Percentiles rank a stretch among this genome's conserved stretches.
These are phyloP conservation scores for Fragariocoptes setiger DNA, from an alignment of 1,140 invertebrate species.

Conservation along the genomic window DNA sequence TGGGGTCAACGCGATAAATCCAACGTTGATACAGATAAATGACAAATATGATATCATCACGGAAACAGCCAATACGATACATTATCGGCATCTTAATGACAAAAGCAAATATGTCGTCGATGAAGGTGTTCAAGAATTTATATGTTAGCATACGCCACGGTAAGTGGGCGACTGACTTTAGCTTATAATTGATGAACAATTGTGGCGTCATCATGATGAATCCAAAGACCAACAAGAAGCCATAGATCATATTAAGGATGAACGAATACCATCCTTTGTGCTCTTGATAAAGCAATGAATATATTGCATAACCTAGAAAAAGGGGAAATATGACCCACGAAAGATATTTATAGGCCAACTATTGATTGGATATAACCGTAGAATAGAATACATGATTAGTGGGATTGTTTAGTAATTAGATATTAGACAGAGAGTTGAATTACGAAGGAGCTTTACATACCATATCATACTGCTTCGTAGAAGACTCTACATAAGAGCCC, in stretches of 20 bases:
- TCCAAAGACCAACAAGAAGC: slow-evolving; percentile 88
- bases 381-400: slow-evolving; percentile 5
- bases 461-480: slow-evolving; percentile 73
- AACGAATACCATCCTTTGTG: slow-evolving; percentile 90
- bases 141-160: slow-evolving; percentile 99
- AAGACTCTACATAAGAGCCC: slow-evolving; percentile 77
- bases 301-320: slow-evolving; percentile 60
- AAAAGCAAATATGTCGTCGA: slow-evolving; percentile 98
- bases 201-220: slow-evolving; percentile 99
- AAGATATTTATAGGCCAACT: slow-evolving; percentile 77
- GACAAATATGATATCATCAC: slow-evolving; percentile 93
- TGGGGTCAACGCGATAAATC: slow-evolving; percentile 83
- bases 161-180: slow-evolving; percentile 91
- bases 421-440: not conserved
- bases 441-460: slow-evolving; percentile 15
- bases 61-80: slow-evolving; percentile 66
- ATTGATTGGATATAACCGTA: slow-evolving; percentile 7
- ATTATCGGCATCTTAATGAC: slow-evolving; percentile 98
- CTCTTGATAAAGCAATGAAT: slow-evolving; percentile 83
- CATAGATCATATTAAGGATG: slow-evolving; percentile 72
- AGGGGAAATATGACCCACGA: slow-evolving; percentile 84
- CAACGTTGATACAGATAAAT: slow-evolving; percentile 93
- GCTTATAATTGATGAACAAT: slow-evolving; percentile 93
- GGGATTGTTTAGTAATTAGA: not conserved
- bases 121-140: slow-evolving; percentile 98